Percentiles rank a stretch among this genome's conserved stretches.
Conservation (phyloP, 2,113 vertebrate species). For the Eudyptes chrysolophus region DNA sequence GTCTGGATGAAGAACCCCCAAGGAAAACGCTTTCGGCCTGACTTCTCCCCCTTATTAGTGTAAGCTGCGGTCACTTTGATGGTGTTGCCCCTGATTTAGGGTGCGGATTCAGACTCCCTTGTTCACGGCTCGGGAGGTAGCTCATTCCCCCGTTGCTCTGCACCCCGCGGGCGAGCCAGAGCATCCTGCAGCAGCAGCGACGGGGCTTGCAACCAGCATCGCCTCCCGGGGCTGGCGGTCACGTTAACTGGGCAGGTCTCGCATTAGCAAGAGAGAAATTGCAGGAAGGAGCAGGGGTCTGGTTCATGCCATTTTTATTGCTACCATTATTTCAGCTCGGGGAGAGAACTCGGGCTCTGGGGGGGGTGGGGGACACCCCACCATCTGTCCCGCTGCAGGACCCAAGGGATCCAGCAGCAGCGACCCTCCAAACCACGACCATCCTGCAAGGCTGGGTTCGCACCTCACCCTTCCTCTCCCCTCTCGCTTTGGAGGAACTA, state of each 20-base stretch:
- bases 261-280: accelerated
- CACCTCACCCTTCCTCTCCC: background rate
- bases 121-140: accelerated
- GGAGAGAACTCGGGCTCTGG: accelerated
- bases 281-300: background rate
- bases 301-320: accelerated
- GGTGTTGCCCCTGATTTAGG: background rate
- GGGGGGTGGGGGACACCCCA: too few relatives aligned
- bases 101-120: background rate
- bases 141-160: background rate
- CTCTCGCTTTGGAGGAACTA: background rate
- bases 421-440: accelerated
- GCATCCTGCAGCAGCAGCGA: background rate
- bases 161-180: accelerated
- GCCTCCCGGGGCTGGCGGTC: accelerated
- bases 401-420: background rate
- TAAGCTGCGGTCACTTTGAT: accelerated
- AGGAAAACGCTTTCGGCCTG: accelerated
- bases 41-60: background rate
- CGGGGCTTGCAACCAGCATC: accelerated
- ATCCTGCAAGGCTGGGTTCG: accelerated
- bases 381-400: accelerated
- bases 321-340: accelerated
- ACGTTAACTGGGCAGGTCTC: background rate
- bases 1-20: background rate